Percentiles rank a stretch among this genome's conserved stretches.
phyloP scores from a whole-genome alignment of 2,113 vertebrate genomes.

The Anguilla japonica region DNA sequence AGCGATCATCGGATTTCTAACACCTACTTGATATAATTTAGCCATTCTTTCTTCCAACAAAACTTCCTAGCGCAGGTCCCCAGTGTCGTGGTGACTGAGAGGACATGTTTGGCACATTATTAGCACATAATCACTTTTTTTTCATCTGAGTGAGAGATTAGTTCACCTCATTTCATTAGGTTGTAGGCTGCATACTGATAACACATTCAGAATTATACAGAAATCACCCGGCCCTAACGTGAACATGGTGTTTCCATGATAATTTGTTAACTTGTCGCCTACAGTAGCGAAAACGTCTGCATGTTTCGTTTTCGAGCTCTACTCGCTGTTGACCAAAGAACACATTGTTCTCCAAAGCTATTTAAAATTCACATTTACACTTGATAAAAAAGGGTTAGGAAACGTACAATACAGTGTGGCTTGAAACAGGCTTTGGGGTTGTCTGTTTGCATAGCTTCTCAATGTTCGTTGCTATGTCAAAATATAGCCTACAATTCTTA shows the following conservation, averaged over 20 bases:
- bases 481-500: background rate
- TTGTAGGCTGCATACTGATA: conserved; percentile 70
- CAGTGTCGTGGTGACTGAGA: background rate
- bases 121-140: conserved; percentile 53
- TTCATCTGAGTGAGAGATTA: conserved; percentile 66
- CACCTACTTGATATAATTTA: conserved; percentile 26
- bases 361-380: background rate
- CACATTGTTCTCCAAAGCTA: background rate
- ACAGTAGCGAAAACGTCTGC: background rate
- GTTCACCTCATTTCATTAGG: conserved; percentile 60
- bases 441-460: background rate
- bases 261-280: background rate
- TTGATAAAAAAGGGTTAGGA: background rate
- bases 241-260: background rate
- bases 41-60: conserved; percentile 17
- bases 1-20: conserved; percentile 38
- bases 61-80: background rate
- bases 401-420: background rate
- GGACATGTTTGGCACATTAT: conserved; percentile 42
- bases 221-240: background rate
- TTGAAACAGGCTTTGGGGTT: background rate
- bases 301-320: background rate
- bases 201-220: conserved; percentile 41
- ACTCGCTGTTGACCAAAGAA: background rate
- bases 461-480: background rate